Conservation (phyloP, 1,140 invertebrate species). For the Bemisia tabaci region DNA sequence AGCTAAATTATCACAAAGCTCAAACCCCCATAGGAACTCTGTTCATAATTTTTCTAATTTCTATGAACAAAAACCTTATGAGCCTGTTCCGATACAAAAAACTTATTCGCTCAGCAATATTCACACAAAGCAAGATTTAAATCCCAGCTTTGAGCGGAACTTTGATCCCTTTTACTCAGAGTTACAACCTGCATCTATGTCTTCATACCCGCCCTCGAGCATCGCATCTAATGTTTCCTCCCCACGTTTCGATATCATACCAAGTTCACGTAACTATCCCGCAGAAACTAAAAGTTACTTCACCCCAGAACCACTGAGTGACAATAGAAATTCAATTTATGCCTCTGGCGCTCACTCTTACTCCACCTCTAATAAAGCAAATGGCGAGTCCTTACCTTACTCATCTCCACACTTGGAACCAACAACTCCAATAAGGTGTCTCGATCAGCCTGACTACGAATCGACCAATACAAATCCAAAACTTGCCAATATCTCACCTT, state of each 20-base stretch:
- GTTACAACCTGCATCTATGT: not conserved
- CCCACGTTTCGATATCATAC: not conserved
- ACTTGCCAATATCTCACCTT: not conserved
- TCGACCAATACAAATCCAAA: not conserved
- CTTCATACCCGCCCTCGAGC: not conserved
- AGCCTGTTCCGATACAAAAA: not conserved
- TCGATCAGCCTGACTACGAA: not conserved
- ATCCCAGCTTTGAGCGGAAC: not conserved
- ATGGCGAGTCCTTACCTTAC: not conserved
- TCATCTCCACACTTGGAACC: not conserved
- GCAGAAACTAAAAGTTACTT: not conserved
- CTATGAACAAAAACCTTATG: not conserved
- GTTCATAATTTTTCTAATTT: not conserved
- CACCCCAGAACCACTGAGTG: not conserved
- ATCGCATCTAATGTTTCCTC: not conserved
- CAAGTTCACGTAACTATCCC: not conserved
- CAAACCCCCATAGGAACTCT: not conserved
- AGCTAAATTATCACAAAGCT: not conserved
- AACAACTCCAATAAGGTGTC: not conserved
- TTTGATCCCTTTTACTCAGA: not conserved
- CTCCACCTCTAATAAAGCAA: not conserved
- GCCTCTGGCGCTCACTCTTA: not conserved
- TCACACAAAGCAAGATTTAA: not conserved
- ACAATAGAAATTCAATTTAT: not conserved
- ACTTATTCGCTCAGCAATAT: not conserved